Evolutionary conservation across 2,888 invertebrate genomes (phyloP).

Genomic region (Apamea sordens): DNA sequence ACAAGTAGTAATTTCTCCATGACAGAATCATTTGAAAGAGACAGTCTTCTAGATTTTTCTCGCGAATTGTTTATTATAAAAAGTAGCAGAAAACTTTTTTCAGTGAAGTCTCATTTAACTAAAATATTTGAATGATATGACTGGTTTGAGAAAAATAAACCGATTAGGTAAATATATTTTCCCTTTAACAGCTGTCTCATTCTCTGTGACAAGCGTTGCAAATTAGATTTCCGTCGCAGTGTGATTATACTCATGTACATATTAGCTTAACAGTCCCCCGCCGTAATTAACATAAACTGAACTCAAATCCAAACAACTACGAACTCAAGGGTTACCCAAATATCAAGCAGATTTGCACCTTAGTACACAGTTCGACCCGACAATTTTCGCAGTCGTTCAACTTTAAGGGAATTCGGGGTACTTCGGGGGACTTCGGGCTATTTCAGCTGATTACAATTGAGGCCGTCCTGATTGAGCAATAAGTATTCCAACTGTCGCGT

Average conservation of each 20-base stretch:
- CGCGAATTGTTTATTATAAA: neutral
- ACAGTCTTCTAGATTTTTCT: constrained; percentile 10
- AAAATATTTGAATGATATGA: neutral
- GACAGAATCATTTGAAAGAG: constrained; percentile 9
- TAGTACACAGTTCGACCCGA: neutral
- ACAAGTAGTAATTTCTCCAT: constrained; percentile 36
- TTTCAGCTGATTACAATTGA: constrained; percentile 55
- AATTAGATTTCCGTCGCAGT: constrained; percentile 20
- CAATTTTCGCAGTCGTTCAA: constrained; percentile 29
- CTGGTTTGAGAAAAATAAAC: neutral
- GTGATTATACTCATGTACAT: neutral
- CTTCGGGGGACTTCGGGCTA: constrained; percentile 26
- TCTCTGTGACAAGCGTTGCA: neutral
- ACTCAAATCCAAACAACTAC: constrained; percentile 4
- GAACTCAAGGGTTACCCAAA: constrained; percentile 14
- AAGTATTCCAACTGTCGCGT: constrained; percentile 68
- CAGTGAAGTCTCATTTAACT: neutral
- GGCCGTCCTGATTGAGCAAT: constrained; percentile 65
- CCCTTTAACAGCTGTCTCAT: too few relatives aligned
- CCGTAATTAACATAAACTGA: constrained; percentile 15
- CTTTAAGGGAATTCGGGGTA: constrained; percentile 22
- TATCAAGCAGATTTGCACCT: constrained; percentile 16
- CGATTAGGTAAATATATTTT: neutral
- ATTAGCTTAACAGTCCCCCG: constrained; percentile 25
- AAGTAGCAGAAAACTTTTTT: too few relatives aligned